These are phyloP conservation scores for Eidolon dupreanum DNA, from an alignment of 2,797 vertebrate genomes.

Conservation along the genomic window DNA sequence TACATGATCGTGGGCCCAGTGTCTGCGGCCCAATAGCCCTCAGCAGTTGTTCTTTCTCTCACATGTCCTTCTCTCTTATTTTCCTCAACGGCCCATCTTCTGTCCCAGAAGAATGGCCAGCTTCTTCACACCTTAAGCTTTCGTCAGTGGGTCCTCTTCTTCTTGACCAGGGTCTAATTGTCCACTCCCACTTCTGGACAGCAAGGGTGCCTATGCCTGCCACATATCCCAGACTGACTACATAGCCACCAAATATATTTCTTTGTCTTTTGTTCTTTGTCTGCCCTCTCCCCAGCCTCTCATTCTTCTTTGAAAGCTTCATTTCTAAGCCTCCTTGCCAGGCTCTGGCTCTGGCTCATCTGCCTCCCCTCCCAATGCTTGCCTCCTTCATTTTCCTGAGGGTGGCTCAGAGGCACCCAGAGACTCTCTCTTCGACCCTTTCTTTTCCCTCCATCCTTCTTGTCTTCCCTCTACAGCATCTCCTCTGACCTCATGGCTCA, in stretches of 20 bases:
- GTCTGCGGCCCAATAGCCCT: background rate
- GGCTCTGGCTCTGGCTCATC: background rate
- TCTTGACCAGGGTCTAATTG: background rate
- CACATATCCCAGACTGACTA: background rate
- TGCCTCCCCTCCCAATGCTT: background rate
- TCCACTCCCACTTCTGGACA: background rate
- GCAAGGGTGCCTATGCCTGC: background rate
- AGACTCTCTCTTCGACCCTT: background rate
- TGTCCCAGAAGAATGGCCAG: background rate
- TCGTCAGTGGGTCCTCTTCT: background rate
- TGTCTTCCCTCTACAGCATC: conserved; percentile 42
- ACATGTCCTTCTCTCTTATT: background rate
- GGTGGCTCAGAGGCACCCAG: background rate
- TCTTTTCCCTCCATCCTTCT: background rate
- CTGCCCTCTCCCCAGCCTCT: background rate
- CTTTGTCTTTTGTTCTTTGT: background rate
- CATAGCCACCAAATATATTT: background rate
- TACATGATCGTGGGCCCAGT: background rate
- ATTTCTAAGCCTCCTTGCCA: background rate
- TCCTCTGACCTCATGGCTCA: conserved; percentile 32
- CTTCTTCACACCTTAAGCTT: background rate
- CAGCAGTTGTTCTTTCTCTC: background rate
- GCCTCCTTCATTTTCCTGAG: conserved; percentile 16
- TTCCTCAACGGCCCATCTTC: background rate
- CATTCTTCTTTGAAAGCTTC: background rate